Evolutionary conservation across 2,888 invertebrate genomes (phyloP).

Genomic region (Netelia inedita): DNA sequence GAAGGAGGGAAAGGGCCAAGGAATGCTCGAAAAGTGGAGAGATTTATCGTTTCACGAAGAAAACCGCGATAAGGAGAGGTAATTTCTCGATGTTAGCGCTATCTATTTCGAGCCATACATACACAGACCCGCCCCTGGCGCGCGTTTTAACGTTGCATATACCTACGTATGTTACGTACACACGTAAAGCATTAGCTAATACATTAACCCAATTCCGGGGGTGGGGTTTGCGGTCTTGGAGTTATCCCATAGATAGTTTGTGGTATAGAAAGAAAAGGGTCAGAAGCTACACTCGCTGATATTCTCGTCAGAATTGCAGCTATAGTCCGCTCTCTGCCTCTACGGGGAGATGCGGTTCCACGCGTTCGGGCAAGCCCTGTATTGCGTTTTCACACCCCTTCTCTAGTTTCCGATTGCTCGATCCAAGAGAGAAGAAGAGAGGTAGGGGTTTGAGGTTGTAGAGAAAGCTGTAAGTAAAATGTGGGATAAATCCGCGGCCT

Average conservation of each 20-base stretch:
- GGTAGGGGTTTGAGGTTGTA: neutral
- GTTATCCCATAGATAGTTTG: constrained; percentile 10
- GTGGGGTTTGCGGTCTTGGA: constrained; percentile 15
- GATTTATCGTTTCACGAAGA: constrained; percentile 64
- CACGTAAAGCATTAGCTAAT: constrained; percentile 28
- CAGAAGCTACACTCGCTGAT: constrained; percentile 10
- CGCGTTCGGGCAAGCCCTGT: constrained; percentile 21
- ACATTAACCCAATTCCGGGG: constrained; percentile 49
- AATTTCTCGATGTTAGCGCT: constrained; percentile 56
- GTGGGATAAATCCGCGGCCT: constrained; percentile 4
- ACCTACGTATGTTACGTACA: neutral
- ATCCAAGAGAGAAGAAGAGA: constrained; percentile 6
- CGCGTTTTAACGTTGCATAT: neutral
- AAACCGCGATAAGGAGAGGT: constrained; percentile 64
- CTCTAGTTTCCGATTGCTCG: constrained; percentile 33
- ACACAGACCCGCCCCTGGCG: neutral
- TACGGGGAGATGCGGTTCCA: constrained; percentile 28
- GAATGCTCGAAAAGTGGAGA: constrained; percentile 35
- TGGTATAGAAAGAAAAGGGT: neutral
- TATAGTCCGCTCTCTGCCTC: constrained; percentile 17
- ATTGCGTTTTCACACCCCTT: constrained; percentile 30
- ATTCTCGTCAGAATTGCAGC: constrained; percentile 35
- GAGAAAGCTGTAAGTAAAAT: neutral
- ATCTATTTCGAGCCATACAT: constrained; percentile 10
- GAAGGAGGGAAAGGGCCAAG: constrained; percentile 2